Conservation (phyloP, 1,140 invertebrate genomes). For the Microplitis mediator region DNA sequence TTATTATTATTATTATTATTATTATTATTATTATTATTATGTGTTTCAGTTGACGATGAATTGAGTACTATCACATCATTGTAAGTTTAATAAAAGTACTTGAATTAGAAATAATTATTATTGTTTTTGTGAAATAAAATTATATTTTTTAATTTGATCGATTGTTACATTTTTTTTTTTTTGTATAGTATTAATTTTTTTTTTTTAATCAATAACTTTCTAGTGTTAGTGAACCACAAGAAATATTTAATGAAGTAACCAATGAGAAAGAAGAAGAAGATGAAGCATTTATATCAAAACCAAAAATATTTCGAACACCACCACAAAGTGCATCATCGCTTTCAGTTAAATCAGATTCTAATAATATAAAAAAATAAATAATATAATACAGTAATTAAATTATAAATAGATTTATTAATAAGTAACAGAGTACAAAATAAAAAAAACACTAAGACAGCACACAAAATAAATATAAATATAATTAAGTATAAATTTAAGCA, state of each 20-base stretch:
- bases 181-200: background rate
- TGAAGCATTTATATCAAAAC: constrained; percentile 48
- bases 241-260: background rate
- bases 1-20: constrained; percentile 4
- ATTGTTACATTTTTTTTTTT: background rate
- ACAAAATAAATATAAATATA: background rate
- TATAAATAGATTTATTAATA: constrained; percentile 11
- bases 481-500: background rate
- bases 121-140: constrained; percentile 6
- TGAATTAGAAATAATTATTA: too few relatives aligned
- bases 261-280: constrained; percentile 23
- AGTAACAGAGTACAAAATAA: background rate
- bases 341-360: background rate
- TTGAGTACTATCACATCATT: constrained; percentile 45
- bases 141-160: background rate
- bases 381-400: background rate
- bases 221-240: background rate
- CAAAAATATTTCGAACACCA: constrained; percentile 48
- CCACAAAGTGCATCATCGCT: constrained; percentile 23
- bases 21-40: constrained; percentile 10
- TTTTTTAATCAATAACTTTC: background rate
- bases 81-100: constrained; percentile 38
- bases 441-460: background rate
- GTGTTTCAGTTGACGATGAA: constrained; percentile 41
- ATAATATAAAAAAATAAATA: background rate